Evolutionary conservation across 1,140 invertebrate genomes (phyloP).

Genomic region (Dryas iulia): DNA sequence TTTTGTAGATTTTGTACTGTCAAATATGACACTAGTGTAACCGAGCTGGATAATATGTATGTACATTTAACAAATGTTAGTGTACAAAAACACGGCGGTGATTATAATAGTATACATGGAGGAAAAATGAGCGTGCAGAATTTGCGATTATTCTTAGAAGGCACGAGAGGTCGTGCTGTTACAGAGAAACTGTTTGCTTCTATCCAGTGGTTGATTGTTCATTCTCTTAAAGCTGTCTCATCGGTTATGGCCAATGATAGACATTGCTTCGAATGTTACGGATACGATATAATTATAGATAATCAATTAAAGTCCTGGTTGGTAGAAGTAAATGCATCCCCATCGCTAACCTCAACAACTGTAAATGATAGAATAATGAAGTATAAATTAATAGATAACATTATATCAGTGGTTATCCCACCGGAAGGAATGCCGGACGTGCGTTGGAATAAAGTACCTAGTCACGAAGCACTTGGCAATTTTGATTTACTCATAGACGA

Average conservation of each 20-base stretch:
- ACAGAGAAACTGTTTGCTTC: slow-evolving; percentile 91
- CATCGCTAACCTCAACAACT: slow-evolving; percentile 96
- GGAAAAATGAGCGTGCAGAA: slow-evolving; percentile 97
- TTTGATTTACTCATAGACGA: slow-evolving; percentile 95
- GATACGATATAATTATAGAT: slow-evolving; percentile 96
- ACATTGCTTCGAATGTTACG: slow-evolving; percentile 95
- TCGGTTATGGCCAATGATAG: slow-evolving; percentile 88
- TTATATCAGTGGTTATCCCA: slow-evolving; percentile 94
- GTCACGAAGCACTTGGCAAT: slow-evolving; percentile 89
- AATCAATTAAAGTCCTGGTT: slow-evolving; percentile 92
- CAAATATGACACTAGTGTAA: slow-evolving; percentile 89
- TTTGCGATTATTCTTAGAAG: slow-evolving; percentile 93
- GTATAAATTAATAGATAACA: slow-evolving; percentile 97
- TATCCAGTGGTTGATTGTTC: slow-evolving; percentile 94
- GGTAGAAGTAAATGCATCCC: slow-evolving; percentile 96
- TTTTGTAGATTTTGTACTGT: slow-evolving; percentile 91
- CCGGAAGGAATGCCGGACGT: slow-evolving; percentile 94
- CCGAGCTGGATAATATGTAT: slow-evolving; percentile 91
- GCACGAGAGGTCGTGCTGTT: slow-evolving; percentile 92
- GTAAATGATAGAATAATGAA: slow-evolving; percentile 97
- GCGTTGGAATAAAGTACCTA: slow-evolving; percentile 94
- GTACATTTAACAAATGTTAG: slow-evolving; percentile 95
- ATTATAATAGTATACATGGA: slow-evolving; percentile 96
- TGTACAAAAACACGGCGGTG: slow-evolving; percentile 91
- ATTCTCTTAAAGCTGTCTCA: slow-evolving; percentile 91